Base-by-base conservation (phyloP, 2,113 vertebrate species). In the Ammodytes dubius region DNA sequence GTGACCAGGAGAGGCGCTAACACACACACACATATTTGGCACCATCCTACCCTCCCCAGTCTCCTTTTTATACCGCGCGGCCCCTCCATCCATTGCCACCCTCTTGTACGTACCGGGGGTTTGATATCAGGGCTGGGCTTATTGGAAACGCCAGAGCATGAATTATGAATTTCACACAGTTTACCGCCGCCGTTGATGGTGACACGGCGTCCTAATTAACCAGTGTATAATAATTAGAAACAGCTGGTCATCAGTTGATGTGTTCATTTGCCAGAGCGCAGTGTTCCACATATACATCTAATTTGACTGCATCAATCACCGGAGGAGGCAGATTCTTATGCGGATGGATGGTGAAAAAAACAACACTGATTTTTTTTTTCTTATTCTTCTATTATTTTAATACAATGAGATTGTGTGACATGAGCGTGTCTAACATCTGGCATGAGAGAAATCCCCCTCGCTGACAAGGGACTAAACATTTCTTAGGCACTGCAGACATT, bases 211-310 rank as follows among this genome's bases (percentile, higher is more conserved):
- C 89, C 89, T 93, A 94, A 94, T 93, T 94, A 94, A 93, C 91
- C 90, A 89, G 89, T 91, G 92, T 92, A 92, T 91, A 93, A 93
- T 93, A 94, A 94, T 94, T 93, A 93, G 89, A 92, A 94, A 93
- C 92, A 94, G 91, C 94, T 94, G 94, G 93, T 92, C 94, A 95
- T 91, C 93, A 92, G 91, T 91, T 91, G 92, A 93, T 88, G 91
- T 90, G 87, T 93, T 93, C 87, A 93, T 94, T 93, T 93, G 89
- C 82, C 83, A 86, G 82, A 91, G 90, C 88, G 27, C 88, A 79
- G 82, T 81, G 87, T 89, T 90, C 91, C 87, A 92, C 89, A 92
- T 92, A 91, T 92, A 91, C 90, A 92, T 93, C 91, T 93, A 79
- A 93, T 94, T 90, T 94, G 90, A 93, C 93, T 91, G 85, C 88